These are phyloP conservation scores for Miltochrista miniata DNA, from an alignment of 2,888 invertebrate genomes.

Conservation along the genomic window DNA sequence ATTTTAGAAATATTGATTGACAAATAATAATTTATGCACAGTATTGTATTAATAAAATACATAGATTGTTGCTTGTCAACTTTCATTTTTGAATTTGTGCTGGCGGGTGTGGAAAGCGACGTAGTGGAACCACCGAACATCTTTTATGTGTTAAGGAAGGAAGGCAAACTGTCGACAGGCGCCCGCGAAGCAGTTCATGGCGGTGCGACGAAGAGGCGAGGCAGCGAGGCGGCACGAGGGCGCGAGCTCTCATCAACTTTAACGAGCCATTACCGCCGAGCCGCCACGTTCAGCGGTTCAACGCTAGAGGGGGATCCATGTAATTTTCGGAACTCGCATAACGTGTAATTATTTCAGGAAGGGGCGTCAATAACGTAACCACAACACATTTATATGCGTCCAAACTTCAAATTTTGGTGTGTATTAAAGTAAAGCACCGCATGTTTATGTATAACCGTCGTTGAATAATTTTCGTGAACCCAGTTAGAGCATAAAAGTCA, in stretches of 20 bases:
- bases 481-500: conserved; percentile 24
- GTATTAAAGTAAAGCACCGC: conserved; percentile 19
- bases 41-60: background rate
- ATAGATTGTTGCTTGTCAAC: background rate
- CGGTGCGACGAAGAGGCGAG: conserved; percentile 23
- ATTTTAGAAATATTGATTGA: background rate
- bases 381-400: conserved; percentile 64
- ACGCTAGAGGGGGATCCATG: conserved; percentile 59
- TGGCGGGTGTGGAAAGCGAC: conserved; percentile 17
- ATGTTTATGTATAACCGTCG: conserved; percentile 36
- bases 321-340: conserved; percentile 77
- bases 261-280: conserved; percentile 76
- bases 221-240: conserved; percentile 55
- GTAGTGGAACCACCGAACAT: conserved; percentile 40
- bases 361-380: conserved; percentile 74
- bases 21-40: conserved; percentile 6
- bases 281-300: conserved; percentile 44
- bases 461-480: conserved; percentile 28
- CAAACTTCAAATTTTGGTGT: conserved; percentile 43
- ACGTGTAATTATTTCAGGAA: conserved; percentile 77
- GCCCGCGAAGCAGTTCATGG: conserved; percentile 33
- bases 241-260: conserved; percentile 79
- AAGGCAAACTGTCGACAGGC: conserved; percentile 52
- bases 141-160: conserved; percentile 52
- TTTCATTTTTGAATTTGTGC: background rate